phyloP scores from a whole-genome alignment of 2,113 vertebrate species.

The Hippolais icterina region DNA sequence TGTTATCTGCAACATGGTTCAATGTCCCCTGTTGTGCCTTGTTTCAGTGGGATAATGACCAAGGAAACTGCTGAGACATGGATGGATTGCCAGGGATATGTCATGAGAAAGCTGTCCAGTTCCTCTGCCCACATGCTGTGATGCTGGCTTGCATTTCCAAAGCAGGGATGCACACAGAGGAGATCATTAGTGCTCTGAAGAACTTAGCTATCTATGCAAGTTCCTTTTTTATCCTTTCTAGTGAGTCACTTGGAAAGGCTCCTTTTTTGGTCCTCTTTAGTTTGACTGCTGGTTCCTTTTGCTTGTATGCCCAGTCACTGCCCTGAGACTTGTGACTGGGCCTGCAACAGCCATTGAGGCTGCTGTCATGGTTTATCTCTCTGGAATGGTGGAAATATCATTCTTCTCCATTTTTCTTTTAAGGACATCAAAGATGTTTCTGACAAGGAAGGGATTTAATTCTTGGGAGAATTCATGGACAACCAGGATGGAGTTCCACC shows the following conservation, averaged over 20 bases:
- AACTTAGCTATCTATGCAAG: conserved; percentile 8
- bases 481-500: background rate
- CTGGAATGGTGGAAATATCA: background rate
- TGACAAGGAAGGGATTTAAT: background rate
- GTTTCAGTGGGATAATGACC: conserved; percentile 19
- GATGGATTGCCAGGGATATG: conserved; percentile 7
- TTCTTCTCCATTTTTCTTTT: background rate
- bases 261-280: background rate
- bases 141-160: conserved; percentile 27
- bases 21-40: background rate
- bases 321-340: background rate
- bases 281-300: background rate
- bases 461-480: background rate
- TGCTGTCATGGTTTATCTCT: background rate
- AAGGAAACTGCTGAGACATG: conserved; percentile 16
- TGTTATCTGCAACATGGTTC: background rate
- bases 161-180: background rate
- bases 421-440: background rate
- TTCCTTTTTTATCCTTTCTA: background rate
- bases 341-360: background rate
- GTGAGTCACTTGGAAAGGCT: background rate
- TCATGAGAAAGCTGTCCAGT: conserved; percentile 8
- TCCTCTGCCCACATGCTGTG: conserved; percentile 15
- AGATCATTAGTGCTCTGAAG: background rate
- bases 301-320: background rate